phyloP scores from a whole-genome alignment of 1,140 invertebrate genomes.

The Lucilia cuprina region DNA sequence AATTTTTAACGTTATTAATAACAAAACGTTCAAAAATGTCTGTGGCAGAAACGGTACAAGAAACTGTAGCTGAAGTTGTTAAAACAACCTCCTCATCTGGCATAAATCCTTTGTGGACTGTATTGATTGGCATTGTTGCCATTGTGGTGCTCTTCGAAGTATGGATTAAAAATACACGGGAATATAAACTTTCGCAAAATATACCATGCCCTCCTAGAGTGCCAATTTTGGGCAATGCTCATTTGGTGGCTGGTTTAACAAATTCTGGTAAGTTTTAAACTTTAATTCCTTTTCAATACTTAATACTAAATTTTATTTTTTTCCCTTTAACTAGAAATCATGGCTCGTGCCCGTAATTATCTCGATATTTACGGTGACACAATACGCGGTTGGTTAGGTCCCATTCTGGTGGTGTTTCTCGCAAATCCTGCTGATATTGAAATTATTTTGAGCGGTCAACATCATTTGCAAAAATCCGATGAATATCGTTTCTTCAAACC shows the following conservation, averaged over 20 bases:
- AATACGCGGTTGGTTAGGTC: conserved; percentile 70
- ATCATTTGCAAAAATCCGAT: conserved; percentile 82
- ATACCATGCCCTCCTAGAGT: conserved; percentile 65
- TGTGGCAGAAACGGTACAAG: conserved; percentile 51
- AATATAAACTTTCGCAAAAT: conserved; percentile 63
- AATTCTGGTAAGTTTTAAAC: conserved; percentile 62
- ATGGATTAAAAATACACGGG: conserved; percentile 52
- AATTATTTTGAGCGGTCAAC: conserved; percentile 72
- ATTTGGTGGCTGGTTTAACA: conserved; percentile 64
- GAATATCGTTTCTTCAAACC: conserved; percentile 87
- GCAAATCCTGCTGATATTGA: conserved; percentile 74
- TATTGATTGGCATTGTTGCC: conserved; percentile 48
- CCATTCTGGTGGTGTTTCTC: conserved; percentile 71
- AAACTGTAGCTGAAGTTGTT: conserved; percentile 47
- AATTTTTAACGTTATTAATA: conserved; percentile 21
- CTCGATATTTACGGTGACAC: conserved; percentile 67
- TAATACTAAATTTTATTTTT: not conserved
- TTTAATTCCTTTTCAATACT: not conserved
- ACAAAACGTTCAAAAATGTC: conserved; percentile 44
- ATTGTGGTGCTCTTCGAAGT: conserved; percentile 52
- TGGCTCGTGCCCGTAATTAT: conserved; percentile 62
- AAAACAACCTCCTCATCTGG: conserved; percentile 25
- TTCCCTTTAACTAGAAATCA: conserved; percentile 58
- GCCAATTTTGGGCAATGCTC: conserved; percentile 70
- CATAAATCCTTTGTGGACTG: conserved; percentile 51